Evolutionary conservation across 2,797 vertebrate genomes (phyloP).

Genomic region (Argentina silus): DNA sequence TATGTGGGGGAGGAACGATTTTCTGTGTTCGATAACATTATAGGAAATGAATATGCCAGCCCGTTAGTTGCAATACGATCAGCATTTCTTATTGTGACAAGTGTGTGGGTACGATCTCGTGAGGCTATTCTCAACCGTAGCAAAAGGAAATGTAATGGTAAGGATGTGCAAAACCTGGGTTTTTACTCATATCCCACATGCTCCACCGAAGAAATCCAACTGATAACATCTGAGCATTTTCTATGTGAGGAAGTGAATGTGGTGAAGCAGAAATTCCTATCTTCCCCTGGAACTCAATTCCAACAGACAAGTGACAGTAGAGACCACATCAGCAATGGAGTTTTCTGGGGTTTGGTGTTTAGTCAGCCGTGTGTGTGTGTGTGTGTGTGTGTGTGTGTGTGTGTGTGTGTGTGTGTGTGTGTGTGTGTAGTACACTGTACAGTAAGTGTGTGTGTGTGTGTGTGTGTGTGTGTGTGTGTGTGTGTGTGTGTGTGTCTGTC

Average conservation of each 20-base stretch:
- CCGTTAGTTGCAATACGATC: conserved; percentile 12
- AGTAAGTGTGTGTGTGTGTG: too few species aligned
- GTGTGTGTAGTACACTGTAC: too few species aligned
- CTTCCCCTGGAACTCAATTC: conserved; percentile 50
- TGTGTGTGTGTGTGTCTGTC: conserved; percentile 7
- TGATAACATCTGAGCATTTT: conserved; percentile 54
- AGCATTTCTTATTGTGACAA: conserved; percentile 13
- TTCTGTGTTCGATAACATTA: conserved; percentile 32
- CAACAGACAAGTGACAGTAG: conserved; percentile 48
- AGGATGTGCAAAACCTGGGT: neutral
- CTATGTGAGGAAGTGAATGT: conserved; percentile 33
- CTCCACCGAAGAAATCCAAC: neutral
- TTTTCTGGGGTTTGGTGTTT: conserved; percentile 47
- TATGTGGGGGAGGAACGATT: conserved; percentile 42
- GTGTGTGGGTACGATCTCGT: neutral
- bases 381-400: too few species aligned
- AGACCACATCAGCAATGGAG: conserved; percentile 39
- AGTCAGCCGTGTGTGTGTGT: conserved; percentile 14
- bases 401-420: too few species aligned
- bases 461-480: too few species aligned
- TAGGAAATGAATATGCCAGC: conserved; percentile 22
- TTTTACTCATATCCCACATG: neutral
- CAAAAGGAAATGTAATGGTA: neutral
- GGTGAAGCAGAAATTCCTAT: conserved; percentile 23
- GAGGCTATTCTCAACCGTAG: conserved; percentile 6